Evolutionary conservation across 2,888 invertebrate genomes (phyloP).

Genomic region (Branchipolynoe longqiensis): DNA sequence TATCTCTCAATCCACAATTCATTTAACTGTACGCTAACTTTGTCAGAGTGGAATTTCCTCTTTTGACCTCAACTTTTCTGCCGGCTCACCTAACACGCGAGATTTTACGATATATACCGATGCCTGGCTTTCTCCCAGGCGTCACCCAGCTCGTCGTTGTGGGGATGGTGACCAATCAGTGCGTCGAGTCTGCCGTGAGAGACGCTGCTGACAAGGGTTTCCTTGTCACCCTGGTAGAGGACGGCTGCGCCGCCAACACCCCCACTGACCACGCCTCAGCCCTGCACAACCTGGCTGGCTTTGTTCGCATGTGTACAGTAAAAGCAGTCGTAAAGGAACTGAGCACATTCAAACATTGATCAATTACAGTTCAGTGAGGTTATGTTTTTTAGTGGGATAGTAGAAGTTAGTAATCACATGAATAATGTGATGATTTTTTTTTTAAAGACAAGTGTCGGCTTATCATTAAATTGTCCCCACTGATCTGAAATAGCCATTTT

Average conservation of each 20-base stretch:
- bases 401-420: too few species aligned
- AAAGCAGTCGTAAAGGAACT: slow-evolving; percentile 34
- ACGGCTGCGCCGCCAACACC: slow-evolving; percentile 59
- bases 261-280: slow-evolving; percentile 56
- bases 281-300: slow-evolving; percentile 59
- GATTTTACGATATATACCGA: neutral
- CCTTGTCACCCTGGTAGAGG: slow-evolving; percentile 60
- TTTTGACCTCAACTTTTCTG: neutral
- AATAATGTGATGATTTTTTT: too few species aligned
- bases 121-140: slow-evolving; percentile 51
- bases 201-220: slow-evolving; percentile 65
- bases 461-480: too few species aligned
- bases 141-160: slow-evolving; percentile 61
- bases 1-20: too few species aligned
- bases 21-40: too few species aligned
- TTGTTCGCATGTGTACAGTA: slow-evolving; percentile 38
- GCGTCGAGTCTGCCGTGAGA: slow-evolving; percentile 64
- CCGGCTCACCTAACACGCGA: too few species aligned
- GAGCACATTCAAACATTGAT: neutral
- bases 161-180: slow-evolving; percentile 64
- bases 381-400: too few species aligned
- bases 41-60: neutral
- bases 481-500: too few species aligned
- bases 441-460: too few species aligned
- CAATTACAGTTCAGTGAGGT: too few species aligned